Evolutionary conservation across 2,888 invertebrate genomes (phyloP).

Genomic region (Mongoloraphidia duomilia): DNA sequence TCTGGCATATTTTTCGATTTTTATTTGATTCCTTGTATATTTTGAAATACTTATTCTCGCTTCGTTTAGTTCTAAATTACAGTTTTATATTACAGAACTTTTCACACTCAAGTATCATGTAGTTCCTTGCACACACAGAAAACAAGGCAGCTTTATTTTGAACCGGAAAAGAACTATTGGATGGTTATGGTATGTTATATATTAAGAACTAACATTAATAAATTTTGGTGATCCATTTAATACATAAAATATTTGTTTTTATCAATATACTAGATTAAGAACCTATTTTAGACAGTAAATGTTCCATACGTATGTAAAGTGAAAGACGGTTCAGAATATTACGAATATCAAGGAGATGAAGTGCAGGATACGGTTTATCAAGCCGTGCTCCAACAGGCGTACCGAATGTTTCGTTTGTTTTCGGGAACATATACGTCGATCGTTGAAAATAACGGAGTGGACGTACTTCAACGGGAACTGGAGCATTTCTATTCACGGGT

Average conservation of each 20-base stretch:
- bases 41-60: no score
- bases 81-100: conserved; percentile 46
- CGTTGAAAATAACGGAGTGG: conserved; percentile 36
- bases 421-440: conserved; percentile 61
- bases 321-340: conserved; percentile 52
- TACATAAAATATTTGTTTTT: neutral
- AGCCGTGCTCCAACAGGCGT: conserved; percentile 56
- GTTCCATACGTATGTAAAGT: conserved; percentile 57
- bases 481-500: conserved; percentile 68
- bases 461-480: conserved; percentile 51
- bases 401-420: conserved; percentile 75
- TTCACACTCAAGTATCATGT: conserved; percentile 61
- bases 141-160: conserved; percentile 71
- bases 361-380: conserved; percentile 63
- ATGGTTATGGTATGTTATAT: conserved; percentile 61
- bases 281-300: conserved; percentile 53
- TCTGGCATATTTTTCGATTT: no score
- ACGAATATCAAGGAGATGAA: conserved; percentile 69
- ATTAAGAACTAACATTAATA: neutral
- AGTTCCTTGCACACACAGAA: conserved; percentile 82
- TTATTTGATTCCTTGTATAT: no score
- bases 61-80: no score
- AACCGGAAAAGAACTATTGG: conserved; percentile 82
- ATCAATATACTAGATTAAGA: neutral
- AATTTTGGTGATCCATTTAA: neutral